Percentiles rank a stretch among this genome's conserved stretches.
phyloP scores from a whole-genome alignment of 2,113 vertebrate species.

The Romanogobio albipinnatus region DNA sequence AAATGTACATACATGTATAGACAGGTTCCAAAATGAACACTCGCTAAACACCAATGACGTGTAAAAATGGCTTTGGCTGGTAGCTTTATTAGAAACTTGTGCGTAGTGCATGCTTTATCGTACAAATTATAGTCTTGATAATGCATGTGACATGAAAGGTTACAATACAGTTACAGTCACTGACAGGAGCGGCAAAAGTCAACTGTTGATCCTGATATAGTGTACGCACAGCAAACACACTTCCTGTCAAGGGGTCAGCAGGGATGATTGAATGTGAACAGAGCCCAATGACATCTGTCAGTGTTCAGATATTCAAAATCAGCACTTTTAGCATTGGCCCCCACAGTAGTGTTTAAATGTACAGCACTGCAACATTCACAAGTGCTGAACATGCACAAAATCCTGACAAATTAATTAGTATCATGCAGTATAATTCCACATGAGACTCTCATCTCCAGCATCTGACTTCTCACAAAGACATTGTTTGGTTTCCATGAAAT shows the following conservation, averaged over 20 bases:
- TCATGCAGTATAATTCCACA: conserved; percentile 23
- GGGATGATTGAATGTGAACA: neutral
- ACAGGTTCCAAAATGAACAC: neutral
- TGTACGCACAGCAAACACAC: neutral
- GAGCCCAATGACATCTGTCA: conserved; percentile 51
- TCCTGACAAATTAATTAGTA: conserved; percentile 43
- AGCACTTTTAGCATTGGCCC: conserved; percentile 42
- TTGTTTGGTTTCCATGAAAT: neutral
- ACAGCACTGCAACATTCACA: conserved; percentile 7
- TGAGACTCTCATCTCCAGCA: neutral
- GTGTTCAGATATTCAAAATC: conserved; percentile 36
- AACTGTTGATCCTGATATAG: neutral
- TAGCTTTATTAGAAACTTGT: neutral
- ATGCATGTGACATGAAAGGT: neutral
- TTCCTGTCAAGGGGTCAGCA: neutral
- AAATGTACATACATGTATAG: neutral
- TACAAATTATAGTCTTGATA: neutral
- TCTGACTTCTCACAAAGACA: neutral
- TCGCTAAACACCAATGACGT: neutral
- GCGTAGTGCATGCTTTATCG: neutral
- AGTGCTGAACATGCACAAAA: conserved; percentile 38
- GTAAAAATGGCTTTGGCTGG: neutral
- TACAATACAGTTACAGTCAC: neutral
- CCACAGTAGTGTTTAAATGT: conserved; percentile 34
- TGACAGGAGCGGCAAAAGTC: neutral